Evolutionary conservation across 2,113 vertebrate genomes (phyloP), one percentile per base, ranked within the genome.

Genomic region (Phalacrocorax pelagicus): DNA sequence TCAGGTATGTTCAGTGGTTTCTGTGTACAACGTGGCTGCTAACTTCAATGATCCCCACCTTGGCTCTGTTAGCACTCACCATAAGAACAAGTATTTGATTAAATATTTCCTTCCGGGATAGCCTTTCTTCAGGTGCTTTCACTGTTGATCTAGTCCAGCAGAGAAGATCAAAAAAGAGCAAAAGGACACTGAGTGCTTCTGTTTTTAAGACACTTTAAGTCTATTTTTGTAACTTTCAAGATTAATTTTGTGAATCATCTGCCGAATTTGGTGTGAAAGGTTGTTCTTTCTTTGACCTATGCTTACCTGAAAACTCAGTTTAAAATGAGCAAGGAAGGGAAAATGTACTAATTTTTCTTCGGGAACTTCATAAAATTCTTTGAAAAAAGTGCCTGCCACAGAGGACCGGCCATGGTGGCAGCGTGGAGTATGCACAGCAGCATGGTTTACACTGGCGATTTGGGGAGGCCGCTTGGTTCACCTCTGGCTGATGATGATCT

Each of bases 401-500:
- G 55, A 24, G 34, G 5, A 34, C 7, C 6, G 1, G 30, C 49
- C 0, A 1, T 44, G 2, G 0, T 66, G 30, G 20, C 19, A 34
- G 6, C 0, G 1, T 16, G 27, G 70, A 54, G 10, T 16, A 9
- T 18, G 24, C 10, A 2, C 21, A 80, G 58, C 71, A 80, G 23
- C 21, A 12, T 13, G 36, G 12, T 32, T 85, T 59, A 20, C 6
- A 15, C 0, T 20, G 32, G 67, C 1, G 1, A 44, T 80, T 73
- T 4, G 7, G 21, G 27, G 11, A 0, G 0, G 20, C 15, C 0
- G 0, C 7, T 17, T 38, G 30, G 4, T 51, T 78, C 19, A 9
- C 20, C 26, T 89, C 30, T 59, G 74, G 24, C 20, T 1, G 5
- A 9, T 19, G 29, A 9, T 9, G 16, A 62, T 61, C 23, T 19